Conservation (phyloP, 2,113 vertebrate genomes). For the Zosterops japonicus region DNA sequence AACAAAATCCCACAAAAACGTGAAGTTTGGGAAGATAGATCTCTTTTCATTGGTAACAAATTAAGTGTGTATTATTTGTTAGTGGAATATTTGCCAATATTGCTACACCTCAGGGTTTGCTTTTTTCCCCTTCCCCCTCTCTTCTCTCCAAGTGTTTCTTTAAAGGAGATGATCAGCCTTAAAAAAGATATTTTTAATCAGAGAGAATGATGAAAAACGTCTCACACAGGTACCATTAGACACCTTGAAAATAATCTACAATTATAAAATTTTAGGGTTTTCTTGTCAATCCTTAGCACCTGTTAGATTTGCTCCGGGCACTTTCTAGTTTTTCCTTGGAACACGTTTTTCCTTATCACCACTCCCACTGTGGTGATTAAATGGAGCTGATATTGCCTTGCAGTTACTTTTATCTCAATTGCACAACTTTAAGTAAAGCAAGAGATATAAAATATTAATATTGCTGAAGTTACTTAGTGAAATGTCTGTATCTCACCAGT, state of each 20-base stretch:
- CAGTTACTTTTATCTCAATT: not conserved
- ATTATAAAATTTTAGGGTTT: not conserved
- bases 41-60: not conserved
- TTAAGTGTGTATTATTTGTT: not conserved
- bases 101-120: not conserved
- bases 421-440: not conserved
- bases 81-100: not conserved
- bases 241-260: not conserved
- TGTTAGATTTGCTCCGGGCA: not conserved
- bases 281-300: not conserved
- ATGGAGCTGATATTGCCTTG: not conserved
- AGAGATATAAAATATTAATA: not conserved
- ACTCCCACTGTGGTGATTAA: not conserved
- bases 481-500: not conserved
- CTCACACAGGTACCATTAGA: not conserved
- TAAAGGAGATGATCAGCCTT: not conserved
- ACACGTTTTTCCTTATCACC: fast-evolving
- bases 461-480: not conserved
- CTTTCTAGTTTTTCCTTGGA: not conserved
- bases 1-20: too few relatives aligned
- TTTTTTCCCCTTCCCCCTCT: fast-evolving
- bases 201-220: not conserved
- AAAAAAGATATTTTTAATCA: not conserved
- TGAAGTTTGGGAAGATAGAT: not conserved
- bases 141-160: not conserved